A percentile compares a stretch with the other conserved stretches of the same genome.
Evolutionary conservation across 2,113 vertebrate species (phyloP).

Genomic region (Psilopsiagon aurifrons): DNA sequence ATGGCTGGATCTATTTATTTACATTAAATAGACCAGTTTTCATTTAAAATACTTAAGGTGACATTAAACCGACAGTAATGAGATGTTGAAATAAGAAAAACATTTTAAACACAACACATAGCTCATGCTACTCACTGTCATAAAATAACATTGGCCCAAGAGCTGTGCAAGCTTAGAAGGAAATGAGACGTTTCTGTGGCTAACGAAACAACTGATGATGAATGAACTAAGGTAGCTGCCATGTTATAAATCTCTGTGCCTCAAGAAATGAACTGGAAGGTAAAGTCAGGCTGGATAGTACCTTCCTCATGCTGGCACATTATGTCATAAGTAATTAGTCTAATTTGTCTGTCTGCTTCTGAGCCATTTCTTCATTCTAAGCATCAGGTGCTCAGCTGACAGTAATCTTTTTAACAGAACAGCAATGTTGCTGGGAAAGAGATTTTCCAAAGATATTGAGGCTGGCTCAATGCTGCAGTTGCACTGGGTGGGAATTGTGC

Average conservation of each 20-base stretch:
- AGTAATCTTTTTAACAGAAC: neutral
- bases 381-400: neutral
- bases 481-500: neutral
- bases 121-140: neutral
- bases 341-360: neutral
- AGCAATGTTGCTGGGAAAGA: neutral
- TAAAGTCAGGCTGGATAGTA: neutral
- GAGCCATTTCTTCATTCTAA: neutral
- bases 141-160: neutral
- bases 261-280: neutral
- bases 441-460: neutral
- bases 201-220: neutral
- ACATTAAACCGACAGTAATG: neutral
- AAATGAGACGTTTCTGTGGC: neutral
- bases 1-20: neutral
- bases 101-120: neutral
- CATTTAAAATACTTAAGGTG: neutral
- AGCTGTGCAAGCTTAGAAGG: neutral
- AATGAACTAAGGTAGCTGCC: neutral
- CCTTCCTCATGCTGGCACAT: neutral
- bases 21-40: neutral
- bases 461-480: neutral
- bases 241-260: neutral
- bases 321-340: slow-evolving; percentile 7
- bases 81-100: neutral